phyloP scores from a whole-genome alignment of 1,140 invertebrate species.

The Drosophila baimaii region DNA sequence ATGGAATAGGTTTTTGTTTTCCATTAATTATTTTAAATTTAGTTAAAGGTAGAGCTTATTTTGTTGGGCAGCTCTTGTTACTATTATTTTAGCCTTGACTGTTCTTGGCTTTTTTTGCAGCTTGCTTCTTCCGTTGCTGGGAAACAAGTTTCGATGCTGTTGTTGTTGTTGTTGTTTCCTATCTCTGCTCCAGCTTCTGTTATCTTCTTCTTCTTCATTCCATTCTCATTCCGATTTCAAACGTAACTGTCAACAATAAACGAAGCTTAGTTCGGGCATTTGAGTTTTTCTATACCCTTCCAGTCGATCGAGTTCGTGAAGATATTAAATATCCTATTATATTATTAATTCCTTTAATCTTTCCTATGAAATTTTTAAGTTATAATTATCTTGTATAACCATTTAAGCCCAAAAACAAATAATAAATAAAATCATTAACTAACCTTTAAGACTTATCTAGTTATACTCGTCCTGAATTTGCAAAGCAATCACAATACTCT shows the following conservation, averaged over 20 bases:
- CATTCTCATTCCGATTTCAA: conserved; percentile 42
- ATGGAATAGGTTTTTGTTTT: too few species aligned
- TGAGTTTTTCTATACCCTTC: not conserved
- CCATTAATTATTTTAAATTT: too few species aligned
- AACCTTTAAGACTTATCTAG: too few species aligned
- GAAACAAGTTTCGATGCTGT: conserved; percentile 58
- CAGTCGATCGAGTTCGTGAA: not conserved
- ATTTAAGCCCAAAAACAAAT: too few species aligned
- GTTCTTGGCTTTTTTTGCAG: conserved; percentile 40
- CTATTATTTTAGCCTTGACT: conserved; percentile 10
- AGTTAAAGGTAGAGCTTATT: too few species aligned
- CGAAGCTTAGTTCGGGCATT: not conserved
- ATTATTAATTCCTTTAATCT: too few species aligned
- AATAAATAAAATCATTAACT: too few species aligned
- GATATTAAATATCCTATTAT: too few species aligned
- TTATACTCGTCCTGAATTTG: too few species aligned
- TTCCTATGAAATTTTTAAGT: too few species aligned
- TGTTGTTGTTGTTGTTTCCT: conserved; percentile 4
- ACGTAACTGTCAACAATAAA: conserved; percentile 46
- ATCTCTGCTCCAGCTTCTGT: conserved; percentile 52
- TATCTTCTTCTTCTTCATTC: conserved; percentile 16
- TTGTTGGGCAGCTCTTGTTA: not conserved
- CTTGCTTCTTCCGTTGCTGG: conserved; percentile 60
- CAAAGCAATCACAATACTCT: too few species aligned
- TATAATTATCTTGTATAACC: too few species aligned